A percentile compares a stretch with the other conserved stretches of the same genome.
These are phyloP conservation scores for Electrophaes corylata DNA, from an alignment of 2,888 invertebrate species.

Conservation along the genomic window DNA sequence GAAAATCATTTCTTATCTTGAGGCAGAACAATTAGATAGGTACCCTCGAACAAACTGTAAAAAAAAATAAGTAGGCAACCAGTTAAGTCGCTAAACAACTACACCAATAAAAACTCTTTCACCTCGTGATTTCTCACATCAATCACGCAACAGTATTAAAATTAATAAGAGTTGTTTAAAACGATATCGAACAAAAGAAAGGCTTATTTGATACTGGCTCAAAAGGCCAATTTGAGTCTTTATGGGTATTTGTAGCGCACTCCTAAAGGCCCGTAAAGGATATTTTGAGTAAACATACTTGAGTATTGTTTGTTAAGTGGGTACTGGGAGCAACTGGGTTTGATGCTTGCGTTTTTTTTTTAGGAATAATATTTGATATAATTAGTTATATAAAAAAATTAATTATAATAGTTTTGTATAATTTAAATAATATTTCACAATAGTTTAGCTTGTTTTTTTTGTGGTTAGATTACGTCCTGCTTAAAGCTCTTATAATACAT, in stretches of 20 bases:
- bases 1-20: no score
- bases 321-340: slow-evolving; percentile 46
- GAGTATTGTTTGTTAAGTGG: slow-evolving; percentile 59
- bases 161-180: slow-evolving; percentile 66
- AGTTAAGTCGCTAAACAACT: neutral
- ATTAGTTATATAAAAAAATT: no score
- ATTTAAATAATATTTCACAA: no score
- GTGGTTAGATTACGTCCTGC: no score
- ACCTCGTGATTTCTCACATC: slow-evolving; percentile 67
- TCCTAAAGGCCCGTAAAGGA: slow-evolving; percentile 62
- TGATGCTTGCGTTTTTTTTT: slow-evolving; percentile 52
- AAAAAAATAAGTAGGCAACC: no score
- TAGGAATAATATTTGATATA: no score
- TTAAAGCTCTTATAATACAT: no score
- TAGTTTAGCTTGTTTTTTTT: no score
- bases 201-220: slow-evolving; percentile 53
- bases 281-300: slow-evolving; percentile 80
- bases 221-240: slow-evolving; percentile 66
- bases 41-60: no score
- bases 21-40: no score
- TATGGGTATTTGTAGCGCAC: slow-evolving; percentile 65
- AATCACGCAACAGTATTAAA: slow-evolving; percentile 66
- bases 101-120: neutral
- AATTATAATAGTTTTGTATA: no score
- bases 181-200: slow-evolving; percentile 68